phyloP scores from a whole-genome alignment of 1,140 invertebrate genomes.

The Teleogryllus occipitalis region DNA sequence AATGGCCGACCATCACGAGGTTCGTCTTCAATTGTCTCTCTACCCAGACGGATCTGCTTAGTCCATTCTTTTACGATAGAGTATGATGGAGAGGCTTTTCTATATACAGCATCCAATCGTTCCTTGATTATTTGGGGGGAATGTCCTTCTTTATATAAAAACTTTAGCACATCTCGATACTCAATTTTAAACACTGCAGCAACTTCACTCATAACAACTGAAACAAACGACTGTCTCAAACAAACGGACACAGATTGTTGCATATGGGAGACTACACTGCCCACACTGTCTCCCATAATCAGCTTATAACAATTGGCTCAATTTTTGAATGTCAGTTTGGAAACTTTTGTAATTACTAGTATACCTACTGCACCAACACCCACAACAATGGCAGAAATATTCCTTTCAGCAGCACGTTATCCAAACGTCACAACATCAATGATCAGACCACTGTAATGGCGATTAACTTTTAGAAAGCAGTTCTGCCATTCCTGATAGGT shows the following conservation, averaged over 20 bases:
- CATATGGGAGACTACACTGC: neutral
- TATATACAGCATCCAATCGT: neutral
- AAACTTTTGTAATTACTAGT: neutral
- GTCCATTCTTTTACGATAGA: conserved; percentile 8
- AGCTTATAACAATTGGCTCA: neutral
- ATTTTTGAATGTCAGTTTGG: neutral
- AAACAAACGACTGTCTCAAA: neutral
- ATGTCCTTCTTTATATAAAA: neutral
- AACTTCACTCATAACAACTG: neutral
- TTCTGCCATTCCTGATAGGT: no score
- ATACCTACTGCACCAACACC: no score
- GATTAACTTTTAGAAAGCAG: no score
- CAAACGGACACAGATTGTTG: neutral
- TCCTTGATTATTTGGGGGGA: neutral
- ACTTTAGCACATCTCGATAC: neutral
- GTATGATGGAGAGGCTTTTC: neutral
- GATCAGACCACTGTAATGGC: no score
- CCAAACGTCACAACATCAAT: no score
- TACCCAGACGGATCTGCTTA: neutral
- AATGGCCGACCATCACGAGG: no score
- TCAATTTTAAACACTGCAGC: conserved; percentile 6
- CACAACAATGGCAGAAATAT: no score
- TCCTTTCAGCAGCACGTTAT: no score
- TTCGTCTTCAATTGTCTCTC: neutral
- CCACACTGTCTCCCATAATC: neutral